Percentiles rank a stretch among this genome's conserved stretches.
These are phyloP conservation scores for Mallateleia sp. DNA, from an alignment of 2,888 invertebrate species.

Conservation along the genomic window DNA sequence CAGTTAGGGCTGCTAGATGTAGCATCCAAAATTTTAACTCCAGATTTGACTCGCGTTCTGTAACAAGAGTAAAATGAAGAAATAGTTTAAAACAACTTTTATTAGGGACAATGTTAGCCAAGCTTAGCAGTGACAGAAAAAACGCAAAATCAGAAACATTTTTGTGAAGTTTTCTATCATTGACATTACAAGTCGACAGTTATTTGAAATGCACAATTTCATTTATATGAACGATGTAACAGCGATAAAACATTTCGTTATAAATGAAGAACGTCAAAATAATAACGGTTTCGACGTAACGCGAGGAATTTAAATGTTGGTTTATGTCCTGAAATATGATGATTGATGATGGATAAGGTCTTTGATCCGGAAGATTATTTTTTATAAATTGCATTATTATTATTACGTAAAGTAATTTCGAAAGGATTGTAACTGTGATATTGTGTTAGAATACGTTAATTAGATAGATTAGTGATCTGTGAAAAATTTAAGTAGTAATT, in stretches of 20 bases:
- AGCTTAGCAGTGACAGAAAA: too few species aligned
- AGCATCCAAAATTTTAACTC: conserved; percentile 95
- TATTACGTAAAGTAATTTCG: too few species aligned
- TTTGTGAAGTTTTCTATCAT: conserved; percentile 12
- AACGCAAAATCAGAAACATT: too few species aligned
- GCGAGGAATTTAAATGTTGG: conserved; percentile 56
- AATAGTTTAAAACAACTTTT: too few species aligned
- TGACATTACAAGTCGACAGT: conserved; percentile 27
- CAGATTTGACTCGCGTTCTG: conserved; percentile 97
- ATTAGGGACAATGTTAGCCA: too few species aligned
- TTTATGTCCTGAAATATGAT: conserved; percentile 62
- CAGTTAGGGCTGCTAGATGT: conserved; percentile 94
- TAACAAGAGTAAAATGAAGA: too few species aligned
- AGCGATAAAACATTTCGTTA: conserved; percentile 60
- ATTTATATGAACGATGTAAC: conserved; percentile 16
- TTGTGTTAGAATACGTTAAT: too few species aligned
- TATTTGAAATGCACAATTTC: conserved; percentile 37
- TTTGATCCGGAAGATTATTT: conserved; percentile 39
- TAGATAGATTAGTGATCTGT: too few species aligned
- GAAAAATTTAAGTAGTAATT: too few species aligned
- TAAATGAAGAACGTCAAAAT: conserved; percentile 62
- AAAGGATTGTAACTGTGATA: too few species aligned
- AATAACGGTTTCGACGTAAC: conserved; percentile 47
- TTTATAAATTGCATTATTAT: not conserved
- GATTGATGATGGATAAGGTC: conserved; percentile 47